Percentiles rank a stretch among this genome's conserved stretches.
These are phyloP conservation scores for Apis dorsata DNA, from an alignment of 1,140 invertebrate species.

Conservation along the genomic window DNA sequence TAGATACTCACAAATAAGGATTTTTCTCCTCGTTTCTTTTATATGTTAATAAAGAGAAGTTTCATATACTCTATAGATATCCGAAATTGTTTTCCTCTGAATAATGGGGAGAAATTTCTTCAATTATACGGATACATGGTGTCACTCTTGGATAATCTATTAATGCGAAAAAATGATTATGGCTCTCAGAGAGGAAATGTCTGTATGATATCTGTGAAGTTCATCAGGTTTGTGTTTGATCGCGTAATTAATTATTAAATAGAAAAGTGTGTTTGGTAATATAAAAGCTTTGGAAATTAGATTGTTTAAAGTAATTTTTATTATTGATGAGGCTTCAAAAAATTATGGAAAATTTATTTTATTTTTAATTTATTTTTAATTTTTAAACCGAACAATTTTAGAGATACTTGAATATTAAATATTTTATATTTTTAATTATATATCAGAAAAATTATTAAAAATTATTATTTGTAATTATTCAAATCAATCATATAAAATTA, in stretches of 20 bases:
- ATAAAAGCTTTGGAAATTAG: not conserved
- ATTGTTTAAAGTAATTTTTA: not conserved
- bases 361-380: not conserved
- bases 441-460: too few relatives aligned
- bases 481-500: too few relatives aligned
- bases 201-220: too few relatives aligned
- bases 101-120: not conserved
- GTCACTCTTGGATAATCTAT: not conserved
- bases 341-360: not conserved
- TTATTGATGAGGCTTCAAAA: too few relatives aligned
- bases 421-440: too few relatives aligned
- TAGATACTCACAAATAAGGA: slow-evolving; percentile 38
- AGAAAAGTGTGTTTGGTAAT: not conserved
- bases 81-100: not conserved
- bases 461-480: too few relatives aligned
- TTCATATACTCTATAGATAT: slow-evolving; percentile 4
- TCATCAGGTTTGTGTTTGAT: not conserved
- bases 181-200: not conserved
- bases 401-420: too few relatives aligned
- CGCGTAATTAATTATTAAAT: not conserved
- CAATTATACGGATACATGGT: not conserved
- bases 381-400: not conserved
- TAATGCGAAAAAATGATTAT: not conserved
- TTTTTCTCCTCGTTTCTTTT: slow-evolving; percentile 39
- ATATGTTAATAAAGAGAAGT: slow-evolving; percentile 11